phyloP scores from a whole-genome alignment of 2,797 vertebrate genomes.

The Cygnus olor region DNA sequence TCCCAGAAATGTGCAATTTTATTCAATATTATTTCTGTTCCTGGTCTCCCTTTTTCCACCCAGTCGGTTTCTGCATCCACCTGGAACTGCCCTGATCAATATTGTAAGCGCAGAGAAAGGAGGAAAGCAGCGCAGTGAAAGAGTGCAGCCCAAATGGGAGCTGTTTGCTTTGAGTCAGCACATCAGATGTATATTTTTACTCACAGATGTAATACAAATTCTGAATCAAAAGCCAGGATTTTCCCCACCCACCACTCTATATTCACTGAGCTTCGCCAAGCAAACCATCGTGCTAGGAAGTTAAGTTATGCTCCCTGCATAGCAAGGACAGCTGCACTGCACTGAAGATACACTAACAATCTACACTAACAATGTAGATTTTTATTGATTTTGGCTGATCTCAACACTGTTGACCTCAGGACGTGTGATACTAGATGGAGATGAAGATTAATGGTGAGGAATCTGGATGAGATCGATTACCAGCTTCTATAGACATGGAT shows the following conservation, averaged over 20 bases:
- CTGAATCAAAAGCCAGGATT: slow-evolving; percentile 46
- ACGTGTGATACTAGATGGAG: background rate
- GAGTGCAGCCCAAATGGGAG: background rate
- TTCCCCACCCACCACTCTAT: slow-evolving; percentile 28
- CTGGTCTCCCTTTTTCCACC: background rate
- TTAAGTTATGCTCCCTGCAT: slow-evolving; percentile 50
- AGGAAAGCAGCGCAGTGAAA: background rate
- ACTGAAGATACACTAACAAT: background rate
- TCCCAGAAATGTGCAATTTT: background rate
- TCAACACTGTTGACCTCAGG: slow-evolving; percentile 36
- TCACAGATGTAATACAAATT: slow-evolving; percentile 29
- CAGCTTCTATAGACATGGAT: background rate
- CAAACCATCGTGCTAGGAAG: background rate
- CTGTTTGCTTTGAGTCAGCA: background rate
- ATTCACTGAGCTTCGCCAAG: background rate
- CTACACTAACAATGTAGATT: slow-evolving; percentile 18
- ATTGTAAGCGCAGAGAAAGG: background rate
- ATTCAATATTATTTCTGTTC: background rate
- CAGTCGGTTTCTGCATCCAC: background rate
- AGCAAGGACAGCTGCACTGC: slow-evolving; percentile 68
- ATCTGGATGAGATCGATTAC: background rate
- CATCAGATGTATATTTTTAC: slow-evolving; percentile 12
- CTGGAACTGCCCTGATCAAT: background rate
- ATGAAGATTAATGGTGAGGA: slow-evolving; percentile 17
- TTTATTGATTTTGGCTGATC: slow-evolving; percentile 65